These are phyloP conservation scores for Cochlearius cochlearius DNA, from an alignment of 2,113 vertebrate species.

Conservation along the genomic window DNA sequence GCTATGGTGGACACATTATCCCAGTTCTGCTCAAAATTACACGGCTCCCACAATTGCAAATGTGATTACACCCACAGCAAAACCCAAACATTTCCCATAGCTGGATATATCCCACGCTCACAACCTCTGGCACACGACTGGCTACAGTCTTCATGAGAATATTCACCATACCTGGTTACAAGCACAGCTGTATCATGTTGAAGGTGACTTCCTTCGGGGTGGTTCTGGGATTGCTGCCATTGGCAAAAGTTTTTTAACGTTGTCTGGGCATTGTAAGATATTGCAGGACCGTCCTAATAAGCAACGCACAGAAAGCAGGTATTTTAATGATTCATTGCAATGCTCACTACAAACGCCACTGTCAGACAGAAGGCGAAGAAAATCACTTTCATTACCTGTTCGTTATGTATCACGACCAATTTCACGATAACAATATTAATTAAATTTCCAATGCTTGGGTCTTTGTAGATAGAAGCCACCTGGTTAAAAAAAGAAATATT, in stretches of 20 bases:
- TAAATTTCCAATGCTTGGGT: slow-evolving; percentile 98
- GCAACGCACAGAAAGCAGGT: slow-evolving; percentile 1
- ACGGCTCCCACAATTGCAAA: not conserved
- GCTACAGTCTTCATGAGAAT: not conserved
- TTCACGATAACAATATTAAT: slow-evolving; percentile 98
- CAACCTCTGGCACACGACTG: not conserved
- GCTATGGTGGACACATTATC: not conserved
- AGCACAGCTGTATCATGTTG: slow-evolving; percentile 95
- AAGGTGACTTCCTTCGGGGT: slow-evolving; percentile 86
- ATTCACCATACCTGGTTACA: slow-evolving; percentile 85
- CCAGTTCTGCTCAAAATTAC: not conserved
- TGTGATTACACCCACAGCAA: not conserved
- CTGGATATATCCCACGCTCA: not conserved
- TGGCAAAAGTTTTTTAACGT: slow-evolving; percentile 98
- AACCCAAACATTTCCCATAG: not conserved
- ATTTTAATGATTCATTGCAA: not conserved
- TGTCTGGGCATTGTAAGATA: slow-evolving; percentile 95
- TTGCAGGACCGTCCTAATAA: slow-evolving; percentile 89
- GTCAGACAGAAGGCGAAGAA: slow-evolving; percentile 23
- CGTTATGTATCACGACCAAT: slow-evolving; percentile 92
- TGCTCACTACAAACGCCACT: not conserved
- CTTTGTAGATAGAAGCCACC: slow-evolving; percentile 99
- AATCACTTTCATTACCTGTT: slow-evolving; percentile 82
- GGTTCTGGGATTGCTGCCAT: slow-evolving; percentile 94
- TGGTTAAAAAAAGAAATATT: slow-evolving; percentile 73